Conservation (phyloP, 1,140 invertebrate species). For the Drosophila pseudoananassae region DNA sequence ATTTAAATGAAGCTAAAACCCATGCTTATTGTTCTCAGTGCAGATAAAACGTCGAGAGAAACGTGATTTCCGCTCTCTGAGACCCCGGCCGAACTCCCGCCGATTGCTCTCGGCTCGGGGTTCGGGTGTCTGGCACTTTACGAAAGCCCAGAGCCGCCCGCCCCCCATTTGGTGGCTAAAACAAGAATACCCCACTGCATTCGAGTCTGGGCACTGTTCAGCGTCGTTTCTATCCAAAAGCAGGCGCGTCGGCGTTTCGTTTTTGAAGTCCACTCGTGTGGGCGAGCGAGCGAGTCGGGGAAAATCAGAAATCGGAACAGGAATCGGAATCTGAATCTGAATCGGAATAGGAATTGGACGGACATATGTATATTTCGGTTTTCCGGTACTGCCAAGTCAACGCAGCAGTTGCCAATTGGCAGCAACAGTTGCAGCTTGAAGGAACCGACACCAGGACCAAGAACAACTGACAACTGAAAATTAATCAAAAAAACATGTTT, state of each 20-base stretch:
- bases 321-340: background rate
- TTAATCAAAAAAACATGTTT: background rate
- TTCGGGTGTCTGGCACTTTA: background rate
- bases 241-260: slow-evolving; percentile 42
- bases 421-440: slow-evolving; percentile 2
- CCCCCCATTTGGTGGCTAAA: background rate
- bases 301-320: slow-evolving; percentile 1
- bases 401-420: slow-evolving; percentile 4
- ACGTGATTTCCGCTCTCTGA: background rate
- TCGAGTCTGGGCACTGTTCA: background rate
- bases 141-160: background rate
- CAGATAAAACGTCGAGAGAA: background rate
- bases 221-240: background rate
- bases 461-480: background rate
- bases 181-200: background rate
- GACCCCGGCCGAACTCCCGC: background rate
- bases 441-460: background rate
- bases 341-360: background rate
- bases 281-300: slow-evolving; percentile 43
- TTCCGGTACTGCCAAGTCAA: background rate
- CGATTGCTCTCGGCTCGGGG: background rate
- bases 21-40: too few relatives aligned
- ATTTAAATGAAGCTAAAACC: too few relatives aligned
- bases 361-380: background rate
- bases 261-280: slow-evolving; percentile 67